Base-by-base conservation (phyloP, 2,113 vertebrate species). In the Porphyrio hochstetteri region DNA sequence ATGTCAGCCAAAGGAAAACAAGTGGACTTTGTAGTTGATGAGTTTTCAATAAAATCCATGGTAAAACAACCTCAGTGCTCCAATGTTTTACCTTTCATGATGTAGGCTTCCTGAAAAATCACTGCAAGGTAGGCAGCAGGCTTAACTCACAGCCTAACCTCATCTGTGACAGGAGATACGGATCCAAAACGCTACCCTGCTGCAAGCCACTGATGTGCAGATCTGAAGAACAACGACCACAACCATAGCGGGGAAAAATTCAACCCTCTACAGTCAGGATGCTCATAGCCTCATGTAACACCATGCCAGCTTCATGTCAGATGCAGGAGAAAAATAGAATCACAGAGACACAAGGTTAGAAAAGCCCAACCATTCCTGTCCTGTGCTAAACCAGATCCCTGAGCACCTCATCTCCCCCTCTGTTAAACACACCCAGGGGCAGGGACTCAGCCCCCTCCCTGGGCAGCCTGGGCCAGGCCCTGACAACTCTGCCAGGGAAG, bases 41-140 rank as follows among this genome's bases (percentile, higher is more conserved):
- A 67, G 29, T 48, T 86, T 40, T 72, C 36, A 17, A 11, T 11
- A 23, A 21, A 71, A 60, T n/a, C 2, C 44, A 2, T 68, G 68
- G 28, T 27, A n/a, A 10, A 90, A 76, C 1, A 0, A 40, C 33
- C 60, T 53, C 74, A 46, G 0, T 3, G 13, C 25, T 67, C 55
- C 35, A 28, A 3, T 33, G 33, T 40, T 63, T 82, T 50, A 46
- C 35, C 21, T 86, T 56, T 17, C 35, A 9, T 8, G 33, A 53
- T 3, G 31, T 1, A 50, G 31, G 52, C 42, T 31, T 59, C 72
- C 42, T 46, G 44, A 53, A 25, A 87, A 29, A 46, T 36, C 35
- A 44, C n/a, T 67, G 14, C 36, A 36, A 46, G 27, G 12, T 3
- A 68, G 10, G 25, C 31, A 64, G 16, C 3, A 2, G 6, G 27